phyloP scores from a whole-genome alignment of 1,140 invertebrate species.

The Drosophila prosaltans region DNA sequence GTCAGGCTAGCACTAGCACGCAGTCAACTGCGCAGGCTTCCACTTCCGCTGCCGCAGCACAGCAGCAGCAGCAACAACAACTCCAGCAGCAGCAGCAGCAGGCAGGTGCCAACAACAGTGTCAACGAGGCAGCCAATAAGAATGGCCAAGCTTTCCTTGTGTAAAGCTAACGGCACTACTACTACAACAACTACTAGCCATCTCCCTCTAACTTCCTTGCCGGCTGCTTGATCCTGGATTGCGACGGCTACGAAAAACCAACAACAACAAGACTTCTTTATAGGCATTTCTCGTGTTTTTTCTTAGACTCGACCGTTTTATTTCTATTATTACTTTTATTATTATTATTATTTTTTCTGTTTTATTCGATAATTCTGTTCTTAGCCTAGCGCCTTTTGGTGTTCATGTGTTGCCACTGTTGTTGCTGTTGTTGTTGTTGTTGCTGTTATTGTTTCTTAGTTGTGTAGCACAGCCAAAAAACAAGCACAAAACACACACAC shows the following conservation, averaged over 20 bases:
- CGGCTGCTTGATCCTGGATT: slow-evolving; percentile 55
- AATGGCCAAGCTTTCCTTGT: slow-evolving; percentile 77
- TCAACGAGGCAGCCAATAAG: slow-evolving; percentile 58
- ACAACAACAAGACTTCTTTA: slow-evolving; percentile 72
- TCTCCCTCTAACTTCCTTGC: slow-evolving; percentile 40
- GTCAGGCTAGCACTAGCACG: slow-evolving; percentile 76
- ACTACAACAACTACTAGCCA: background rate
- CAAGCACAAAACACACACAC: slow-evolving; percentile 33
- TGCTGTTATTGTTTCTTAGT: slow-evolving; percentile 30
- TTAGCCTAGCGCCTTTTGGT: slow-evolving; percentile 61
- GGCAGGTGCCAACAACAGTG: slow-evolving; percentile 41
- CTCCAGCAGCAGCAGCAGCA: slow-evolving; percentile 45
- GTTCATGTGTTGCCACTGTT: slow-evolving; percentile 60
- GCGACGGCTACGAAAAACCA: slow-evolving; percentile 56
- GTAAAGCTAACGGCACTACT: slow-evolving; percentile 52
- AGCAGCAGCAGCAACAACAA: slow-evolving; percentile 59
- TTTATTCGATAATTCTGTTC: no score
- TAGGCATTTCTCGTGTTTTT: slow-evolving; percentile 64
- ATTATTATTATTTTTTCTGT: slow-evolving; percentile 25
- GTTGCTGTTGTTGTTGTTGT: slow-evolving; percentile 32
- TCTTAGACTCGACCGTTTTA: slow-evolving; percentile 19
- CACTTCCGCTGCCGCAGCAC: slow-evolving; percentile 74
- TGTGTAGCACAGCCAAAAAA: slow-evolving; percentile 55
- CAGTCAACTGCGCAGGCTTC: slow-evolving; percentile 79
- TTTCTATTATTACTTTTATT: slow-evolving; percentile 21